phyloP scores from a whole-genome alignment of 2,888 invertebrate species.

The Acrobasis suavella region DNA sequence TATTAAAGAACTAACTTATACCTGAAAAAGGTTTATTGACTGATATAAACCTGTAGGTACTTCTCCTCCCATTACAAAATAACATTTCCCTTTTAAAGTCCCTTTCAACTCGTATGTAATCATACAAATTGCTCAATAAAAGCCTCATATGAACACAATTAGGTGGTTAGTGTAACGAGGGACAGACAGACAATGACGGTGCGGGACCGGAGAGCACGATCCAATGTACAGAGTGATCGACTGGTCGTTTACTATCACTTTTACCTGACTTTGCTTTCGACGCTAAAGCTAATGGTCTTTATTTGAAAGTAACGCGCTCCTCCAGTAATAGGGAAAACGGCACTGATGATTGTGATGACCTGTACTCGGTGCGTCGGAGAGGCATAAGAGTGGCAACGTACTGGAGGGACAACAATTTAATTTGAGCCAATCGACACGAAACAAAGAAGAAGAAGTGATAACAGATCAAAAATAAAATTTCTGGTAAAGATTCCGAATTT shows the following conservation, averaged over 20 bases:
- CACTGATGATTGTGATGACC: too few species aligned
- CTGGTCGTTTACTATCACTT: slow-evolving; percentile 21
- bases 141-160: slow-evolving; percentile 48
- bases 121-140: slow-evolving; percentile 53
- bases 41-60: too few species aligned
- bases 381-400: too few species aligned
- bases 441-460: too few species aligned
- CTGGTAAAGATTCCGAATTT: too few species aligned
- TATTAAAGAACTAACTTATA: too few species aligned
- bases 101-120: slow-evolving; percentile 36
- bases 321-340: too few species aligned
- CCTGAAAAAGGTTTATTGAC: too few species aligned
- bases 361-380: too few species aligned
- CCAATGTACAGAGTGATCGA: slow-evolving; percentile 32
- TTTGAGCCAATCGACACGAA: too few species aligned
- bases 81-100: background rate
- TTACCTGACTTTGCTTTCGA: background rate
- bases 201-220: slow-evolving; percentile 37
- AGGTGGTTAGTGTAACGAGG: slow-evolving; percentile 53
- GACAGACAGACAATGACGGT: slow-evolving; percentile 46
- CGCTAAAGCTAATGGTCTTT: background rate
- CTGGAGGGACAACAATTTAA: too few species aligned
- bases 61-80: background rate
- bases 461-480: too few species aligned
- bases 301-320: background rate